A percentile compares a stretch with the other conserved stretches of the same genome.
These are phyloP conservation scores for Mormyrus hasselquistii DNA, from an alignment of 2,797 vertebrate genomes.

Conservation along the genomic window DNA sequence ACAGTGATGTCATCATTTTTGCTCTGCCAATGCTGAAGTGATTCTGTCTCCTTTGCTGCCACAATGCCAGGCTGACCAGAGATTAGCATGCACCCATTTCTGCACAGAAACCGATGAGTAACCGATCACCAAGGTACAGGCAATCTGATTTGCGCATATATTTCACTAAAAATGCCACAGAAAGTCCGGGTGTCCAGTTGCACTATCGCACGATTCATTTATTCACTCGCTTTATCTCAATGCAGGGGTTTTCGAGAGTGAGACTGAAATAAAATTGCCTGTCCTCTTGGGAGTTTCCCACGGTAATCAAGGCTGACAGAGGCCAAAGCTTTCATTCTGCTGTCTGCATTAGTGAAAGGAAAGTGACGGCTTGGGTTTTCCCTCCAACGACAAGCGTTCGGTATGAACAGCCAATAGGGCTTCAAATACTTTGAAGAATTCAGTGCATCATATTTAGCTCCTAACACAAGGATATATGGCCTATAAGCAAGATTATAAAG, in stretches of 20 bases:
- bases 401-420: neutral
- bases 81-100: neutral
- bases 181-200: neutral
- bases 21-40: neutral
- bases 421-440: neutral
- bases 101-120: neutral
- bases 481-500: neutral
- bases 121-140: neutral
- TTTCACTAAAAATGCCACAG: neutral
- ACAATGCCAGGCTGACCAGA: neutral
- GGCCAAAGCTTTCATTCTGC: neutral
- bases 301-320: constrained; percentile 20
- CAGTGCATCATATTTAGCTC: neutral
- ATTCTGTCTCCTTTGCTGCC: neutral
- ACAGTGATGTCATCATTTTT: neutral
- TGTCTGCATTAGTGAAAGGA: neutral
- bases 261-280: neutral
- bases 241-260: neutral
- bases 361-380: neutral
- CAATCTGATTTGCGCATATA: neutral
- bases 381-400: neutral
- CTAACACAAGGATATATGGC: neutral
- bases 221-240: neutral
- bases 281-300: neutral
- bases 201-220: neutral